Conservation (phyloP, 1,140 invertebrate species). For the Riptortus pedestris region DNA sequence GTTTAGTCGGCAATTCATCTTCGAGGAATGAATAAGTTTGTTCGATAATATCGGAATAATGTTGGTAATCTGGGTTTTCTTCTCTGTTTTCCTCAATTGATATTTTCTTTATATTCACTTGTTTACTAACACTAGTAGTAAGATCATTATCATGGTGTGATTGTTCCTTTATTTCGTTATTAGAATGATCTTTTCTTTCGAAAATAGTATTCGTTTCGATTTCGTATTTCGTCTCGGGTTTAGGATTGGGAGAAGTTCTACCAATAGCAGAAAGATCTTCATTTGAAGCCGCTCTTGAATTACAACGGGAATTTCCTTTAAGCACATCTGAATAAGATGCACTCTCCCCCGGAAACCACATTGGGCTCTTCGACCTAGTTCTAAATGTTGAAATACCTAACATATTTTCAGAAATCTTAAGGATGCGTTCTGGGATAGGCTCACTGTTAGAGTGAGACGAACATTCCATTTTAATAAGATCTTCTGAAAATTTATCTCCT, state of each 20-base stretch:
- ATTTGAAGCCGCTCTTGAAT: background rate
- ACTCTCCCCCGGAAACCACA: constrained; percentile 58
- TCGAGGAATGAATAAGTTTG: background rate
- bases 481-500: too few relatives aligned
- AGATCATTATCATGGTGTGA: too few relatives aligned
- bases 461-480: too few relatives aligned
- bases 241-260: background rate
- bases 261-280: constrained; percentile 5
- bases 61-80: background rate
- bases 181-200: background rate
- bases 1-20: too few relatives aligned
- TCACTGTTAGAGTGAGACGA: background rate
- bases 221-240: background rate
- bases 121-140: too few relatives aligned
- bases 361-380: constrained; percentile 52
- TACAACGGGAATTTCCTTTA: constrained; percentile 27
- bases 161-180: too few relatives aligned
- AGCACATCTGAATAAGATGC: constrained; percentile 64
- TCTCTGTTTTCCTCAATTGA: too few relatives aligned
- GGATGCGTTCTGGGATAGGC: background rate
- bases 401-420: too few relatives aligned
- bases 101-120: too few relatives aligned
- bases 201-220: background rate
- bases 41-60: background rate
- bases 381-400: background rate